Conservation (phyloP, 1,140 invertebrate genomes). For the Pantala flavescens region DNA sequence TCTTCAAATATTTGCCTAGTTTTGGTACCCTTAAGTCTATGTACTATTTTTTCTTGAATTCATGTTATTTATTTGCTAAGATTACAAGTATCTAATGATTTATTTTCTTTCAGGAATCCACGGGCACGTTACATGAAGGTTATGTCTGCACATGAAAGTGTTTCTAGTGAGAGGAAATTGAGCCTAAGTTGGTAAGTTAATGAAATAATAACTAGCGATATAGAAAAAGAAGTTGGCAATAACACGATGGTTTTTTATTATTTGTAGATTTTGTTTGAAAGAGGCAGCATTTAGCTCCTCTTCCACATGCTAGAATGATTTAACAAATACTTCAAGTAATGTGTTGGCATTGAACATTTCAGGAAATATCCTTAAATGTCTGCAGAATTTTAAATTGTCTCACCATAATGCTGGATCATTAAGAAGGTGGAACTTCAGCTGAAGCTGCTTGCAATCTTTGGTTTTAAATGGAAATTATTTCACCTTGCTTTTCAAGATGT, state of each 20-base stretch:
- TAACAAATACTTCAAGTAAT: not conserved
- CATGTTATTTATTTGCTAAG: not conserved
- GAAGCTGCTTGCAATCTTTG: not conserved
- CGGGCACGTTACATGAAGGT: not conserved
- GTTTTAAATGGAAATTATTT: not conserved
- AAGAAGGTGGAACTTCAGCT: not conserved
- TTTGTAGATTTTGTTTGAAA: too few relatives aligned
- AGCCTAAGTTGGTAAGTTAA: not conserved
- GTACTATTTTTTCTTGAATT: not conserved
- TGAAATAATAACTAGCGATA: too few relatives aligned
- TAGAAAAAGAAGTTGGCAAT: too few relatives aligned
- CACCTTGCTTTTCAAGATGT: not conserved
- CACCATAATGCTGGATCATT: not conserved
- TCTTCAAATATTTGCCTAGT: too few relatives aligned
- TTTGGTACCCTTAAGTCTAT: too few relatives aligned
- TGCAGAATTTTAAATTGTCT: not conserved
- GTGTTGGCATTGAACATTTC: slow-evolving; percentile 5
- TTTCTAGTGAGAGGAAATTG: not conserved
- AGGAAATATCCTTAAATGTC: not conserved
- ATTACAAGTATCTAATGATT: not conserved
- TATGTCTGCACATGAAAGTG: not conserved
- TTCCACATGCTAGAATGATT: not conserved
- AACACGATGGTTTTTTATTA: too few relatives aligned
- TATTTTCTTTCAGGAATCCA: not conserved
- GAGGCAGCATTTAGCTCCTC: not conserved